Percentiles rank a stretch among this genome's conserved stretches.
These are phyloP conservation scores for Telmatochromis brichardi DNA, from an alignment of 2,113 vertebrate genomes.

Conservation along the genomic window DNA sequence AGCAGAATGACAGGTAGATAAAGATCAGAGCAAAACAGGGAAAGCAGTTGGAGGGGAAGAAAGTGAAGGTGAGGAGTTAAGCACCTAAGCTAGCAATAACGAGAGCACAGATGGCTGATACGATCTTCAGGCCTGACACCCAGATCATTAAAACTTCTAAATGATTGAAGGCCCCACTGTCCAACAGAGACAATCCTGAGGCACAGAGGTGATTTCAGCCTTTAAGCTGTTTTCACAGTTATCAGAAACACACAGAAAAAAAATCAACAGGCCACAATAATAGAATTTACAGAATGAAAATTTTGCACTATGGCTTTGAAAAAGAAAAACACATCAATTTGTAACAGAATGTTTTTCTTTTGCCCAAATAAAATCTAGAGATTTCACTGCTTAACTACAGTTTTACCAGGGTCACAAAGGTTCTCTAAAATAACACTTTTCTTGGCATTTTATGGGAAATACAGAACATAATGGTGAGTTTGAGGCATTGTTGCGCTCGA, in stretches of 20 bases:
- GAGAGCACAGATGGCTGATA: constrained; percentile 23
- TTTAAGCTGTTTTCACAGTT: not conserved
- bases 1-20: constrained; percentile 27
- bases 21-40: constrained; percentile 27
- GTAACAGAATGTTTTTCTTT: not conserved
- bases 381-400: not conserved
- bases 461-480: not conserved
- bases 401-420: not conserved
- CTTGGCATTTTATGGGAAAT: not conserved
- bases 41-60: not conserved
- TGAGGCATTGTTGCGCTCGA: accelerated
- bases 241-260: not conserved
- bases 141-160: constrained; percentile 34
- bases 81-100: constrained; percentile 20
- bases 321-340: not conserved
- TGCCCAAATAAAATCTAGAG: not conserved
- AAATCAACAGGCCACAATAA: not conserved
- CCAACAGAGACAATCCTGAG: not conserved
- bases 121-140: constrained; percentile 25
- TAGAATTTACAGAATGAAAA: not conserved
- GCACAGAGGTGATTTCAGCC: not conserved
- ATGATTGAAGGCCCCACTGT: constrained; percentile 1
- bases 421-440: not conserved
- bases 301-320: not conserved
- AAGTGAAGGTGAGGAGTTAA: constrained; percentile 35